A percentile compares a stretch with the other conserved stretches of the same genome.
These are phyloP conservation scores for Eupithecia centaureata DNA, from an alignment of 2,888 invertebrate genomes.

Conservation along the genomic window DNA sequence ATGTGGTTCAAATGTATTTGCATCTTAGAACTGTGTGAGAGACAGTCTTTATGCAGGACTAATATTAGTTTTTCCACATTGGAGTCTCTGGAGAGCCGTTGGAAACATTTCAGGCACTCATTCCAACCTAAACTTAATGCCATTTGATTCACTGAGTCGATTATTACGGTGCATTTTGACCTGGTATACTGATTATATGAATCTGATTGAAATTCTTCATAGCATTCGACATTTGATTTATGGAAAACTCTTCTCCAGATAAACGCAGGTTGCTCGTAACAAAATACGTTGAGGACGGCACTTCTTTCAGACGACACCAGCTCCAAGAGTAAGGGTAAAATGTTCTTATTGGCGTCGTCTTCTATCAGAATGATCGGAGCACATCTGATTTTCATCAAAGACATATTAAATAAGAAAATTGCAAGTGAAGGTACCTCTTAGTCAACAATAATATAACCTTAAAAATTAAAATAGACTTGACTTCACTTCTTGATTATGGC, in stretches of 20 bases:
- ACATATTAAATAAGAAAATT: slow-evolving; percentile 52
- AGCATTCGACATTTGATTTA: slow-evolving; percentile 51
- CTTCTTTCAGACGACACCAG: slow-evolving; percentile 55
- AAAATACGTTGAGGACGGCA: slow-evolving; percentile 58
- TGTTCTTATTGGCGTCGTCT: slow-evolving; percentile 68
- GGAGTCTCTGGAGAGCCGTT: slow-evolving; percentile 50
- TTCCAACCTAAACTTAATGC: slow-evolving; percentile 68
- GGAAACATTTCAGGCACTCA: slow-evolving; percentile 59
- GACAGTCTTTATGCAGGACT: slow-evolving; percentile 79
- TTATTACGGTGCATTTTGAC: slow-evolving; percentile 59
- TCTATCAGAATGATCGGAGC: slow-evolving; percentile 69
- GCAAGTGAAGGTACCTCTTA: neutral
- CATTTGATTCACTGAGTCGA: slow-evolving; percentile 78
- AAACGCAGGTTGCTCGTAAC: slow-evolving; percentile 65
- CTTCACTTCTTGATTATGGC: no score
- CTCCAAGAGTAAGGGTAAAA: slow-evolving; percentile 64
- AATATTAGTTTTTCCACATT: slow-evolving; percentile 65
- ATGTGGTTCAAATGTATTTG: slow-evolving; percentile 76
- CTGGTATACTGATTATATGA: slow-evolving; percentile 47
- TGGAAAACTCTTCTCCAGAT: slow-evolving; percentile 66
- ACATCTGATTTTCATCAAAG: slow-evolving; percentile 64
- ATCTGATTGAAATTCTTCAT: slow-evolving; percentile 54
- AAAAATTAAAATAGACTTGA: no score
- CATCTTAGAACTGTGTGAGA: slow-evolving; percentile 67
- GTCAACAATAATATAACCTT: neutral